A percentile compares a stretch with the other conserved stretches of the same genome.
These are phyloP conservation scores for Sphenopsis melanotis DNA, from an alignment of 2,797 vertebrate species.

Conservation along the genomic window DNA sequence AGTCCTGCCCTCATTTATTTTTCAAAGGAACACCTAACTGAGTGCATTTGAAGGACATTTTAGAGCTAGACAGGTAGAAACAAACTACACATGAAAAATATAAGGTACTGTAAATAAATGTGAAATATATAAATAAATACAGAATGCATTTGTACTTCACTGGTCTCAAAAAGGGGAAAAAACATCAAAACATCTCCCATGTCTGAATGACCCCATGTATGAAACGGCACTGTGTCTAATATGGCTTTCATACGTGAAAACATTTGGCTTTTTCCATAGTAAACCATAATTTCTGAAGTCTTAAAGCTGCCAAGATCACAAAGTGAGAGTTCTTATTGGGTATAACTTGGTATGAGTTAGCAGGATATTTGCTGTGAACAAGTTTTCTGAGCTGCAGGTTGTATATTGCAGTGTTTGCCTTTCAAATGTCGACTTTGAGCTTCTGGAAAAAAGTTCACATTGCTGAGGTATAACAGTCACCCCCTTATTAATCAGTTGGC, in stretches of 20 bases:
- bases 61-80: background rate
- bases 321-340: background rate
- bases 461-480: background rate
- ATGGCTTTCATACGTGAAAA: background rate
- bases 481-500: conserved; percentile 27
- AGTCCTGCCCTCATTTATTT: background rate
- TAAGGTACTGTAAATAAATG: background rate
- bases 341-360: background rate
- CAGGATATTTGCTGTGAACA: background rate
- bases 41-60: background rate
- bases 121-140: background rate
- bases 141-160: background rate
- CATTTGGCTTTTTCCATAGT: background rate
- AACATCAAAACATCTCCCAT: background rate
- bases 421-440: background rate
- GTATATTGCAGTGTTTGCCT: background rate
- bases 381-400: background rate
- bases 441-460: background rate
- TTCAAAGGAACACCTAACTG: background rate
- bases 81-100: background rate
- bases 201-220: background rate
- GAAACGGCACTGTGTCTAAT: background rate
- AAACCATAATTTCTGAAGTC: background rate
- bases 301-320: background rate
- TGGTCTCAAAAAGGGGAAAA: background rate